Evolutionary conservation across 1,140 invertebrate species (phyloP).

Genomic region (Ceratina japonica): DNA sequence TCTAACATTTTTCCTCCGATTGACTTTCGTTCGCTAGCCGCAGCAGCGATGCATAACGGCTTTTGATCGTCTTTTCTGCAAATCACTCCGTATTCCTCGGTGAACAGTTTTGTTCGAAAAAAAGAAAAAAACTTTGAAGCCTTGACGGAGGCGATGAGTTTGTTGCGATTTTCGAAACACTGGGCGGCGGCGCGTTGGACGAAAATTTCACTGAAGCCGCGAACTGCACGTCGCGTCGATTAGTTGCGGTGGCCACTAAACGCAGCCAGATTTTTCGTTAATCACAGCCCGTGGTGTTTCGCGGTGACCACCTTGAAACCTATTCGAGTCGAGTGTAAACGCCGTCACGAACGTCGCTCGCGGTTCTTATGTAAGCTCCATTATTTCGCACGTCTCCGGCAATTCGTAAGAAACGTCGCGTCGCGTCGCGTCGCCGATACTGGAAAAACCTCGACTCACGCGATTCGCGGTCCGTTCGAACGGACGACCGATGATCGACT

Average conservation of each 20-base stretch:
- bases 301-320: slow-evolving; percentile 40
- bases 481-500: neutral
- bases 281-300: slow-evolving; percentile 17
- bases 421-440: neutral
- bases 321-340: slow-evolving; percentile 40
- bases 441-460: slow-evolving; percentile 19
- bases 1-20: slow-evolving; percentile 4
- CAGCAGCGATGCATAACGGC: too few species aligned
- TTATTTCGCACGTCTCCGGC: slow-evolving; percentile 70
- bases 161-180: neutral
- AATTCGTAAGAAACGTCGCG: slow-evolving; percentile 59
- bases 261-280: slow-evolving; percentile 21
- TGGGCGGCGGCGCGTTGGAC: neutral
- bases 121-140: neutral
- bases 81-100: slow-evolving; percentile 15
- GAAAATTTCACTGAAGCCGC: too few species aligned
- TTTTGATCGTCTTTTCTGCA: neutral
- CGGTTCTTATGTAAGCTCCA: slow-evolving; percentile 66
- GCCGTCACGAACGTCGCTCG: slow-evolving; percentile 47
- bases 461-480: neutral
- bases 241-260: neutral
- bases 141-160: neutral
- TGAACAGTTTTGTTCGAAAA: neutral
- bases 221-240: neutral
- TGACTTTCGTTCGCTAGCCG: slow-evolving; percentile 9